phyloP scores from a whole-genome alignment of 2,888 invertebrate genomes.

The Eristalinus aeneus region DNA sequence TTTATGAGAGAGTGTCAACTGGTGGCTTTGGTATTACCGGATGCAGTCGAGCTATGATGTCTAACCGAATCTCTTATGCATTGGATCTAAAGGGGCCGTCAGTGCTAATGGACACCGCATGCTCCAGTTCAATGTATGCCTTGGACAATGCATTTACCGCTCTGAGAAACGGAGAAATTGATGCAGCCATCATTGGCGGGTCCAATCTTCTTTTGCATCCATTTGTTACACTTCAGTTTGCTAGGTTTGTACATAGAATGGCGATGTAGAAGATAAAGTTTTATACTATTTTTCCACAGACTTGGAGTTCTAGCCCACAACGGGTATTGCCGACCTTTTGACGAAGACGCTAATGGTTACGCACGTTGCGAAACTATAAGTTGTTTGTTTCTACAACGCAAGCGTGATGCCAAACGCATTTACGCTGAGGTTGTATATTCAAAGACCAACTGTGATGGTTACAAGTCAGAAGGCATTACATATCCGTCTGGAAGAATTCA shows the following conservation, averaged over 20 bases:
- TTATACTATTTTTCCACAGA: slow-evolving; percentile 82
- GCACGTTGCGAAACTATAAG: slow-evolving; percentile 90
- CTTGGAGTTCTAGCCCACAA: slow-evolving; percentile 90
- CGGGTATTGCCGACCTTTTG: slow-evolving; percentile 95
- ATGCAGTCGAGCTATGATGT: slow-evolving; percentile 94
- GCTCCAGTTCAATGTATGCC: slow-evolving; percentile 95
- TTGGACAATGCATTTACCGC: slow-evolving; percentile 90
- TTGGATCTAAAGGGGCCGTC: slow-evolving; percentile 95
- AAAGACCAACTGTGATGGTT: slow-evolving; percentile 91
- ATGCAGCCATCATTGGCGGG: slow-evolving; percentile 94
- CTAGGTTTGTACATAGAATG: slow-evolving; percentile 81
- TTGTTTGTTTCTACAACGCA: slow-evolving; percentile 87
- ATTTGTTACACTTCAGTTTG: slow-evolving; percentile 93
- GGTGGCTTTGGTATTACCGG: slow-evolving; percentile 82
- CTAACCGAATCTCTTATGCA: slow-evolving; percentile 94
- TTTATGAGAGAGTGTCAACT: slow-evolving; percentile 84
- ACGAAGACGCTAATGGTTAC: slow-evolving; percentile 91
- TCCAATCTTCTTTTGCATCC: slow-evolving; percentile 93
- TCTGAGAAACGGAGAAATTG: slow-evolving; percentile 90
- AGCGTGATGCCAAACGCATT: slow-evolving; percentile 84
- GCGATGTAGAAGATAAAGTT: slow-evolving; percentile 75
- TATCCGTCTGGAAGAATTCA: slow-evolving; percentile 86
- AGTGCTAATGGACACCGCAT: slow-evolving; percentile 94
- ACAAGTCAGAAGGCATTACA: slow-evolving; percentile 86
- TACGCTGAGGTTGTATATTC: slow-evolving; percentile 89